These are phyloP conservation scores for Phyllotis vaccarum DNA, from an alignment of 2,797 vertebrate species.

Conservation along the genomic window DNA sequence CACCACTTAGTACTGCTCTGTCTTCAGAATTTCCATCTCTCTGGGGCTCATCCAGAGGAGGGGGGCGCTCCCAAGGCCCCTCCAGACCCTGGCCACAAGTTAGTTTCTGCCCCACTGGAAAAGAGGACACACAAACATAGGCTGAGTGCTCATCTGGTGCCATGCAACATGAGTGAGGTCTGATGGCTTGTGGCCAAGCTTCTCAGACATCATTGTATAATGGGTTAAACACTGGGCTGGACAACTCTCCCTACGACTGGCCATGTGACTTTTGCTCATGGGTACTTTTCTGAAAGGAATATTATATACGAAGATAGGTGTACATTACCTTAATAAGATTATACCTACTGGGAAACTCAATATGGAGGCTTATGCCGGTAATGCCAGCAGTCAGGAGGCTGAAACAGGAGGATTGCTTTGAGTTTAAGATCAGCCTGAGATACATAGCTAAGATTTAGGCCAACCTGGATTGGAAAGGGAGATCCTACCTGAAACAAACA, in stretches of 20 bases:
- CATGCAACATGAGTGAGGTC: background rate
- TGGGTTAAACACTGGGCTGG: background rate
- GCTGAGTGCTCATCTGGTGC: background rate
- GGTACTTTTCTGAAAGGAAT: constrained; percentile 28
- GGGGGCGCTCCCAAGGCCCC: constrained; percentile 84
- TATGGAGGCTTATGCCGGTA: background rate
- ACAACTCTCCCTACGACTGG: background rate
- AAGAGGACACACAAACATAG: constrained; percentile 38
- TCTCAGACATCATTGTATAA: background rate
- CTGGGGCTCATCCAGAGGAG: constrained; percentile 85
- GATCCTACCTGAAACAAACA: background rate
- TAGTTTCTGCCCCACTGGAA: constrained; percentile 85
- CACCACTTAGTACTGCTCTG: constrained; percentile 66
- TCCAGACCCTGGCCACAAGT: constrained; percentile 86
- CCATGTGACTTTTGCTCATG: background rate
- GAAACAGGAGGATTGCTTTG: background rate
- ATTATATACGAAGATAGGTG: background rate
- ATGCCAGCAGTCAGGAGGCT: background rate
- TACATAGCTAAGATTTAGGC: background rate
- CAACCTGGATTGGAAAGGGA: background rate
- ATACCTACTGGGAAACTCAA: background rate
- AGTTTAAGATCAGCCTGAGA: background rate
- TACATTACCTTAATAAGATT: constrained; percentile 19
- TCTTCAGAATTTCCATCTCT: constrained; percentile 85
- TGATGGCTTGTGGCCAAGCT: background rate